A percentile compares a stretch with the other conserved stretches of the same genome.
phyloP scores from a whole-genome alignment of 2,888 invertebrate genomes.

The Sinodicranocentrus sp. region DNA sequence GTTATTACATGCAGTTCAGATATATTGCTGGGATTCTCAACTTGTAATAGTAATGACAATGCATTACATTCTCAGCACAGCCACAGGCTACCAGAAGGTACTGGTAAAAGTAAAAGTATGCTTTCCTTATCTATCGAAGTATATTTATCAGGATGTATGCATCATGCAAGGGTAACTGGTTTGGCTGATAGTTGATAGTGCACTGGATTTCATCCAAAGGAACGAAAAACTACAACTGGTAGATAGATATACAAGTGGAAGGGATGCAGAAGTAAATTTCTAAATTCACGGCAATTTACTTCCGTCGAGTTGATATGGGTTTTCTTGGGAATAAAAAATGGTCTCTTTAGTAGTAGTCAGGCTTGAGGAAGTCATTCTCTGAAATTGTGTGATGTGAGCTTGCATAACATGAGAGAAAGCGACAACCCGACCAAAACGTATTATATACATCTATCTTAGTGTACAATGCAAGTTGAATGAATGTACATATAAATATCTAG shows the following conservation, averaged over 20 bases:
- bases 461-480: not conserved
- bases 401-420: not conserved
- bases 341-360: conserved; percentile 5
- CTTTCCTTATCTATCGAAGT: no score
- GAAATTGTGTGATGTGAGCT: not conserved
- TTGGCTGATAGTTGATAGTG: not conserved
- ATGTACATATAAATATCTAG: not conserved
- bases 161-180: not conserved
- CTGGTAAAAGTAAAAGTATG: no score
- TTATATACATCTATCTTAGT: not conserved
- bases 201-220: not conserved
- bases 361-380: not conserved
- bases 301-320: conserved; percentile 1
- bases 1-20: conserved; percentile 14
- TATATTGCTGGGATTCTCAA: not conserved
- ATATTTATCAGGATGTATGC: not conserved
- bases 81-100: conserved; percentile 19
- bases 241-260: not conserved
- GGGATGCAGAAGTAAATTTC: not conserved
- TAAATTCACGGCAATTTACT: conserved; percentile 14
- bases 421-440: not conserved
- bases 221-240: not conserved
- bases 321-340: conserved; percentile 13
- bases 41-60: conserved; percentile 4
- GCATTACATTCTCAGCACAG: conserved; percentile 18